Base-by-base conservation (phyloP, 2,113 vertebrate species). In the Triplophysa dalaica region DNA sequence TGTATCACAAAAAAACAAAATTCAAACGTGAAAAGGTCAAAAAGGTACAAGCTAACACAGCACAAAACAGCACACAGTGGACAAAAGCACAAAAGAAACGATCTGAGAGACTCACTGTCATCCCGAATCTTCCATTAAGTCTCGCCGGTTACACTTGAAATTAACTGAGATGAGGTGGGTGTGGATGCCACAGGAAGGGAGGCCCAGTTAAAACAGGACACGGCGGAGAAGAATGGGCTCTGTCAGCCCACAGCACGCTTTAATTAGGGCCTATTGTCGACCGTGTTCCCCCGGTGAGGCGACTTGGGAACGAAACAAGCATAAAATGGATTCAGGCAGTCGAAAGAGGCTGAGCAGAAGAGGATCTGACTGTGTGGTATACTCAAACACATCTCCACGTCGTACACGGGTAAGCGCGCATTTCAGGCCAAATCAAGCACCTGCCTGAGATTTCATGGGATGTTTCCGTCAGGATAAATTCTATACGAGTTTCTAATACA, bases 231-330 rank as follows among this genome's bases (percentile, higher is more conserved):
- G 72, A 82, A 79, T 68, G 66, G 66, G 54, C 11, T 26, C 75
- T 81, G 84, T 83, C 84, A 78, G 75, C 54, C 77, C 65, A 45
- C 77, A 80, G 69, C 69, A 70, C 26, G 43, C 65, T 77, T 81
- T 86, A 86, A 86, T 86, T 79, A 74, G 77, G 61, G 52, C 62
- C 73, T 58, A 82, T 81, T 81, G 82, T 83, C 56, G 67, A 45
- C 38, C 60, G 5, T 24, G 43, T 75, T 78, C 70, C 45, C 62
- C 29, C 56, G 21, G 45, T 22, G 63, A 68, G 41, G 54, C 48
- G 43, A 62, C 77, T 26, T 14, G 26, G 52, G 70, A 76, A 75
- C 62, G 60, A 83, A 78, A 72, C 38, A 29, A 79, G 56, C 43
- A 70, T 45, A 68, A 77, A 74, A 80, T 77, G 54, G 72, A 52